These are phyloP conservation scores for Monochamus alternatus DNA, from an alignment of 2,888 invertebrate species.

Conservation along the genomic window DNA sequence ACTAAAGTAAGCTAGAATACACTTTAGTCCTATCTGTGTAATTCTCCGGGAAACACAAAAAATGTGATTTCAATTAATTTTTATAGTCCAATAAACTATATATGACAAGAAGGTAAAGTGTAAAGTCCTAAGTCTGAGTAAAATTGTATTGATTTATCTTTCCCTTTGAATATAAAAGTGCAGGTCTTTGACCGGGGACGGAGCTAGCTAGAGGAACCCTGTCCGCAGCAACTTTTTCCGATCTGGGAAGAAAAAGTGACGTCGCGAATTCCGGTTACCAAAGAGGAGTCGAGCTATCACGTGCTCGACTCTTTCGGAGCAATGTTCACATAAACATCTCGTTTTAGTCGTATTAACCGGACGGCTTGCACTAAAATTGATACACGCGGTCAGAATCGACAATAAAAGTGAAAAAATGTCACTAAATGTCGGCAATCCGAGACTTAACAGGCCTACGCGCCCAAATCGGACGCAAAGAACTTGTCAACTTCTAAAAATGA, in stretches of 20 bases:
- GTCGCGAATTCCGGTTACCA: conserved; percentile 40
- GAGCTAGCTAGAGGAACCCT: conserved; percentile 34
- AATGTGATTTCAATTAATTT: too few species aligned
- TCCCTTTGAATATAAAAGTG: conserved; percentile 1
- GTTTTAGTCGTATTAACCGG: conserved; percentile 60
- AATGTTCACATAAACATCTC: conserved; percentile 64
- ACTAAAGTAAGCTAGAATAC: too few species aligned
- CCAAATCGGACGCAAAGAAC: not conserved
- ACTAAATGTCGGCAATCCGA: conserved; percentile 38
- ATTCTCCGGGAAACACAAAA: too few species aligned
- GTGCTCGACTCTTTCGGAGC: conserved; percentile 59
- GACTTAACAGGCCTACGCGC: not conserved
- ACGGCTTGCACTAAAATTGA: conserved; percentile 58
- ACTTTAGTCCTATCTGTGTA: too few species aligned
- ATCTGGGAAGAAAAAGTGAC: conserved; percentile 32
- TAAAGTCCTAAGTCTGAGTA: too few species aligned
- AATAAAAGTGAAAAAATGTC: conserved; percentile 60
- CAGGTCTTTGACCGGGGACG: conserved; percentile 15
- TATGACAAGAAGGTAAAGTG: too few species aligned
- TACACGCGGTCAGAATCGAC: conserved; percentile 56
- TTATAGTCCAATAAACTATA: too few species aligned
- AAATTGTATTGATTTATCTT: not conserved
- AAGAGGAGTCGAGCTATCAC: conserved; percentile 54
- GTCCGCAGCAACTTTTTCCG: conserved; percentile 35
- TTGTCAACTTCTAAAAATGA: too few species aligned